Evolutionary conservation across 2,888 invertebrate species (phyloP).

Genomic region (Antitype chi): DNA sequence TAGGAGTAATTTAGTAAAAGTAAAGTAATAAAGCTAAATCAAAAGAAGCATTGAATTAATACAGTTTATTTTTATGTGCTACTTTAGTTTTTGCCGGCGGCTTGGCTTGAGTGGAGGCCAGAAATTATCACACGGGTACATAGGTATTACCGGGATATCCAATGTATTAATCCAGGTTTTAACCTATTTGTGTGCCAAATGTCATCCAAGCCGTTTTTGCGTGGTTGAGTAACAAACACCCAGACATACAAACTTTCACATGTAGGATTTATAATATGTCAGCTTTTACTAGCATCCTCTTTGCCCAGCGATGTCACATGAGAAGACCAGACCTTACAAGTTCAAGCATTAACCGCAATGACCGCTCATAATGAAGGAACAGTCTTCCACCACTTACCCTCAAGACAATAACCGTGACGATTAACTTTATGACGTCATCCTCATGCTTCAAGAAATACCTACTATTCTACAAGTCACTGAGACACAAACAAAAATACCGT

Average conservation of each 20-base stretch:
- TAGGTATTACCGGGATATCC: too few relatives aligned
- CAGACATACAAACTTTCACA: too few relatives aligned
- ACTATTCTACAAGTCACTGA: conserved; percentile 12
- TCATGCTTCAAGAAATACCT: conserved; percentile 27
- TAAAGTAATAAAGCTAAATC: conserved; percentile 11
- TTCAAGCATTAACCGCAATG: conserved; percentile 16
- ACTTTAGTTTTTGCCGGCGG: too few relatives aligned
- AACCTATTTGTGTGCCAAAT: too few relatives aligned
- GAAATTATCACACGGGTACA: too few relatives aligned
- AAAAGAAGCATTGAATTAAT: background rate
- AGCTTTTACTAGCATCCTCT: too few relatives aligned
- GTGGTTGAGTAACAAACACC: too few relatives aligned
- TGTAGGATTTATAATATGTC: too few relatives aligned
- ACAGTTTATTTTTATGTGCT: background rate
- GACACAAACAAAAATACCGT: conserved; percentile 30
- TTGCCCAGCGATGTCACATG: background rate
- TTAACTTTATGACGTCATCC: conserved; percentile 39
- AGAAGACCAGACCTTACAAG: background rate
- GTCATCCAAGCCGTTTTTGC: too few relatives aligned
- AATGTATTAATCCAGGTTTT: too few relatives aligned
- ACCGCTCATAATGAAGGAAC: conserved; percentile 16
- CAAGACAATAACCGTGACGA: conserved; percentile 26
- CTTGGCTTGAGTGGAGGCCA: too few relatives aligned
- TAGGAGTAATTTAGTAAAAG: conserved; percentile 14
- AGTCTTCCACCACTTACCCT: conserved; percentile 25